Percentiles rank a stretch among this genome's conserved stretches.
Evolutionary conservation across 2,888 invertebrate genomes (phyloP).

Genomic region (Neocrepidodera transversa): DNA sequence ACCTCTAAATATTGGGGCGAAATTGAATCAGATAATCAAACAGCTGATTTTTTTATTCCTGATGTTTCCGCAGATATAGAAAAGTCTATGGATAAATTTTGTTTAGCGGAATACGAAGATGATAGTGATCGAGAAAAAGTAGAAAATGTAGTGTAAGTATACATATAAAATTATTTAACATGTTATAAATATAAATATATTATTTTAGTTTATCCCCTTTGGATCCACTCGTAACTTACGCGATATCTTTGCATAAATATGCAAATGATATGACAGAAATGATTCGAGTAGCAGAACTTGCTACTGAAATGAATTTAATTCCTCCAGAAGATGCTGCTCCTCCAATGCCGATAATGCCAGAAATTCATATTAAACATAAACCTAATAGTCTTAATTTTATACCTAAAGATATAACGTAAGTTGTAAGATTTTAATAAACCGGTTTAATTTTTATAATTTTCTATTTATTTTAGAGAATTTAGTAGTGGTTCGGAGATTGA

Average conservation of each 20-base stretch:
- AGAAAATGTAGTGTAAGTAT: conserved; percentile 48
- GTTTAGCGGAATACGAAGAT: conserved; percentile 52
- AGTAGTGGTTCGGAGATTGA: conserved; percentile 48
- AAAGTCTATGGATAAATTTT: conserved; percentile 54
- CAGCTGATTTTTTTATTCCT: conserved; percentile 39
- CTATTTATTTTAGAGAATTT: conserved; percentile 28
- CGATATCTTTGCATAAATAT: conserved; percentile 56
- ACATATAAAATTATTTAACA: background rate
- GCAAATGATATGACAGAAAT: conserved; percentile 53
- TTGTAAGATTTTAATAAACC: too few species aligned
- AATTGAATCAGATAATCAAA: conserved; percentile 40
- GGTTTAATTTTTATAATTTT: background rate
- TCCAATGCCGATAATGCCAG: conserved; percentile 51
- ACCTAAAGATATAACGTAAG: conserved; percentile 51
- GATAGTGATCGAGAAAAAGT: conserved; percentile 42
- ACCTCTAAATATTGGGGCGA: conserved; percentile 52
- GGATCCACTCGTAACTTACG: conserved; percentile 54
- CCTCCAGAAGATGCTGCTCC: conserved; percentile 52
- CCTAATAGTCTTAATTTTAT: conserved; percentile 53
- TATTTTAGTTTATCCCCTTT: conserved; percentile 51
- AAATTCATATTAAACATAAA: conserved; percentile 46
- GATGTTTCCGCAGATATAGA: conserved; percentile 55
- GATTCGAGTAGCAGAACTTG: conserved; percentile 53
- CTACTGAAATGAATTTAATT: conserved; percentile 52
- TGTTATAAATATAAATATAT: background rate